Conservation (phyloP, 2,797 vertebrate species). For the Protosalanx chinensis region DNA sequence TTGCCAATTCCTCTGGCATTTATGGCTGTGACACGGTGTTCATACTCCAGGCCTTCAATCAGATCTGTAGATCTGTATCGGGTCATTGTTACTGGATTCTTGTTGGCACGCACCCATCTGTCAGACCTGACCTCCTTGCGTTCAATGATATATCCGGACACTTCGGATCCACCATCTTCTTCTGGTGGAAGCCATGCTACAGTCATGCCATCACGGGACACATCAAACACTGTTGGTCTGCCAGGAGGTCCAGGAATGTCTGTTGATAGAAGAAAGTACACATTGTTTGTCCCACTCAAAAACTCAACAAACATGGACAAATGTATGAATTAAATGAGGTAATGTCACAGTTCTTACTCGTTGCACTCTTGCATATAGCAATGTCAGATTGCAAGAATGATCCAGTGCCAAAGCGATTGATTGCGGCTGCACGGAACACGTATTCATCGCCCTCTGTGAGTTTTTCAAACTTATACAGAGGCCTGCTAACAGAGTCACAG, state of each 20-base stretch:
- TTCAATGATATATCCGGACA: slow-evolving; percentile 95
- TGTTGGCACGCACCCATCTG: slow-evolving; percentile 95
- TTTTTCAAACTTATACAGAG: slow-evolving; percentile 87
- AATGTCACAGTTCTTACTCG: slow-evolving; percentile 77
- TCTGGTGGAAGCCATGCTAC: slow-evolving; percentile 93
- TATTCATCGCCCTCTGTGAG: slow-evolving; percentile 94
- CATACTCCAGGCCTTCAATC: slow-evolving; percentile 95
- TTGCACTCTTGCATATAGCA: slow-evolving; percentile 89
- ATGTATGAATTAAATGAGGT: background rate
- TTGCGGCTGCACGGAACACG: slow-evolving; percentile 93
- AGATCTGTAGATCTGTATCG: slow-evolving; percentile 95
- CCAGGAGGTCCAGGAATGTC: slow-evolving; percentile 91
- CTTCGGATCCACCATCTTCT: slow-evolving; percentile 92
- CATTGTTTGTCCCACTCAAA: background rate
- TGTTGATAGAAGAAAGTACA: slow-evolving; percentile 45
- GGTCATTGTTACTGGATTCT: slow-evolving; percentile 96
- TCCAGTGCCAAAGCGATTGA: slow-evolving; percentile 93
- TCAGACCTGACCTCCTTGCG: slow-evolving; percentile 97
- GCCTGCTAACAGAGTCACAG: slow-evolving; percentile 90
- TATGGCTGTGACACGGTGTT: slow-evolving; percentile 93
- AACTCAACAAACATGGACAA: background rate
- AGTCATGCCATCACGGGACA: slow-evolving; percentile 97
- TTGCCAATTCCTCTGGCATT: slow-evolving; percentile 91
- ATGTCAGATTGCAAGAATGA: slow-evolving; percentile 93
- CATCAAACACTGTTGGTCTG: slow-evolving; percentile 88